Base-by-base conservation (phyloP, 2,888 invertebrate genomes). In the Mythimna impura region DNA sequence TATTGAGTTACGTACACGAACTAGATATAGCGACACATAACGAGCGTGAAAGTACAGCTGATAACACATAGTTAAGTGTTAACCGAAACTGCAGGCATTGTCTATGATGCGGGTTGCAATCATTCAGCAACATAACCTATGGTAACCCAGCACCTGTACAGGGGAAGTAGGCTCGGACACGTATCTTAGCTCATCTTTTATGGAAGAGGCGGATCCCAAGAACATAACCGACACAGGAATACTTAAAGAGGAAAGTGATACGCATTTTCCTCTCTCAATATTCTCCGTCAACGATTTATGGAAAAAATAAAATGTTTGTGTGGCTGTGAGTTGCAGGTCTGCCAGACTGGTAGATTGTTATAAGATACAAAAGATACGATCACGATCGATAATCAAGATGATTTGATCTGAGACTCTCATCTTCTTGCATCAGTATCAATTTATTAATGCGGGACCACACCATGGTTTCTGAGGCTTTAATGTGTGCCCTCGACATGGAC, bases 21-120 rank as follows among this genome's bases (percentile, higher is more conserved):
- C 17, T 57, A 55, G 47, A 58, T 66, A 55, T 3, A 30, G 20
- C 36, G n/a, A 12, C 14, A 20, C 61, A 67, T 78, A 65, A 73
- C 61, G n/a, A 67, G 55, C 17, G 81, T 58, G 81, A 81, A 81
- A 81, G 79, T 78, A 34, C 20, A 34, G 6, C 47, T 63, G 78
- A 80, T 73, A 77, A 73, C 62, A 17, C 50, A 22, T 78, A 67
- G 61, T 67, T 55, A 52, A 52, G 10, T 22, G 62, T 52, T 65
- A 60, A 55, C 57, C 4, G 25, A 52, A 17, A 12, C 47, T 20
- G 30, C 9, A 57, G 20, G 40, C 43, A 64, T 52, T 43, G 54
- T 40, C 6, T 65, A 61, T 60, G 55, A 81, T 81, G 79, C 82
- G 81, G 81, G 81, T 63, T n/a, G 25, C 50, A 25, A 57, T 61